phyloP scores from a whole-genome alignment of 2,113 vertebrate species.

The Alethe diademata region DNA sequence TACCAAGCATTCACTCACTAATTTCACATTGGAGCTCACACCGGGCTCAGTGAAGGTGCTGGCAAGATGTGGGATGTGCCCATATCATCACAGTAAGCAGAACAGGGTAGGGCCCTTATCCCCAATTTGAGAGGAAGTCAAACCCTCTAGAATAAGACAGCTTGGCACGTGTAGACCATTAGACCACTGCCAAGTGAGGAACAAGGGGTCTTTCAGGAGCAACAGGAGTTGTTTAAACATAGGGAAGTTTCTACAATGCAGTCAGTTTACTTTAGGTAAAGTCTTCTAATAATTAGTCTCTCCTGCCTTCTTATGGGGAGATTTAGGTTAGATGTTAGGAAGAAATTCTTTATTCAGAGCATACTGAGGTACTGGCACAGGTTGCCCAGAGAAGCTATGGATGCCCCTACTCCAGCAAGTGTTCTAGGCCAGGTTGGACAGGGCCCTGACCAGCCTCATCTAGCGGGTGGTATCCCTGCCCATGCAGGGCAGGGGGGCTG shows the following conservation, averaged over 20 bases:
- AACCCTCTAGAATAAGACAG: not conserved
- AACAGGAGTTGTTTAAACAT: not conserved
- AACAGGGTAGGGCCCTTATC: not conserved
- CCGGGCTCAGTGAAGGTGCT: not conserved
- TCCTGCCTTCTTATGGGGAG: not conserved
- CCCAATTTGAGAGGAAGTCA: not conserved
- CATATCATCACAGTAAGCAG: not conserved
- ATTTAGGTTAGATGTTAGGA: not conserved
- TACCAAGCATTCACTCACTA: not conserved
- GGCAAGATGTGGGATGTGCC: not conserved
- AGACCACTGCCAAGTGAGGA: not conserved
- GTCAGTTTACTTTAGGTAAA: not conserved
- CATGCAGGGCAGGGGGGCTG: not conserved
- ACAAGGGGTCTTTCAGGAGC: not conserved
- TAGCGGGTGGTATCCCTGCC: not conserved
- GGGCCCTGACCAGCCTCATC: not conserved
- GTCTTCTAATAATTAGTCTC: not conserved
- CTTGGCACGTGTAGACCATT: accelerated
- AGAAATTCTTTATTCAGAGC: not conserved
- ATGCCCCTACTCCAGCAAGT: not conserved
- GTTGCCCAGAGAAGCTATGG: not conserved
- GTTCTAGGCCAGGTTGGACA: not conserved
- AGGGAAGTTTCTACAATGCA: not conserved
- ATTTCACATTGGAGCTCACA: not conserved
- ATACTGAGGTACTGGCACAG: not conserved